phyloP scores from a whole-genome alignment of 2,113 vertebrate genomes.

The Peucedramus taeniatus region DNA sequence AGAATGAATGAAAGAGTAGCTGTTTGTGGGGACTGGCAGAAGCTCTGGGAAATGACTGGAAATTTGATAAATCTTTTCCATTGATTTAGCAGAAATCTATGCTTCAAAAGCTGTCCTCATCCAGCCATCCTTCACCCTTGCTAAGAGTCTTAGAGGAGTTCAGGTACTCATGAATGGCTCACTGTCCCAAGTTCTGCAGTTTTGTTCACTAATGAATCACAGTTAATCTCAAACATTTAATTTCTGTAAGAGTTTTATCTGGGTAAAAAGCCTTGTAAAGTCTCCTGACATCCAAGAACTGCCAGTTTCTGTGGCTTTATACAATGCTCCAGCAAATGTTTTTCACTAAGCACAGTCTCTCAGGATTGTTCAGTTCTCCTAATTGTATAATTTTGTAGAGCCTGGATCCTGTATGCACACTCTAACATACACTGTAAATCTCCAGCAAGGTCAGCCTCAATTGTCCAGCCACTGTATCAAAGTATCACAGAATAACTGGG shows the following conservation, averaged over 20 bases:
- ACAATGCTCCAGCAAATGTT: neutral
- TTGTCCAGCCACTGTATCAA: fast-evolving
- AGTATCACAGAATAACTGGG: neutral
- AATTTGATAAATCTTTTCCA: neutral
- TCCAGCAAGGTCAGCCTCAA: neutral
- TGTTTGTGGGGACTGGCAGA: neutral
- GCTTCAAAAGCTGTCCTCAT: neutral
- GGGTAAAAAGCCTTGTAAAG: neutral
- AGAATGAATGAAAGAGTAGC: neutral
- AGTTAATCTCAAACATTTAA: neutral
- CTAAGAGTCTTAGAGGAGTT: neutral
- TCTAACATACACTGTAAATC: neutral
- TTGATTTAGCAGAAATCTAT: neutral
- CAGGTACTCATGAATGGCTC: neutral
- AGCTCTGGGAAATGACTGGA: neutral
- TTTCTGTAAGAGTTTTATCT: neutral
- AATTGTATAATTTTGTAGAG: neutral
- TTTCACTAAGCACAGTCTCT: neutral
- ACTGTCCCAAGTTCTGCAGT: neutral
- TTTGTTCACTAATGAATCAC: neutral
- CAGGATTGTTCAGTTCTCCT: neutral
- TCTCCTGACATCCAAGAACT: neutral
- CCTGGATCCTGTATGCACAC: neutral
- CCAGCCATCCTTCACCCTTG: neutral
- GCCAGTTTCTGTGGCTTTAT: neutral